Evolutionary conservation across 1,140 invertebrate genomes (phyloP).

Genomic region (Spodoptera litura): DNA sequence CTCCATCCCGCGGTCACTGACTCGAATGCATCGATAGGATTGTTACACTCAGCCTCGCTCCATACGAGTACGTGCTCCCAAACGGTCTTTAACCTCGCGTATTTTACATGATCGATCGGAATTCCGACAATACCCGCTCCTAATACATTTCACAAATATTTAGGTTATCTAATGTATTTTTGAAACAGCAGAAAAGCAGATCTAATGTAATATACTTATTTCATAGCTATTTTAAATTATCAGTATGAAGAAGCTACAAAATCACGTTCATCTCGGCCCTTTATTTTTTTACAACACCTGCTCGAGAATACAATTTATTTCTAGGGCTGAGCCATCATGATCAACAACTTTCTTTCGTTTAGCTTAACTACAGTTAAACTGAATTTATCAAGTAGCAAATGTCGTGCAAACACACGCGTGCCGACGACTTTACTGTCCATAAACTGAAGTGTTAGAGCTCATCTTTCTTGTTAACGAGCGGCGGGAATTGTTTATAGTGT

Average conservation of each 20-base stretch:
- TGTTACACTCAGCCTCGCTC: constrained; percentile 34
- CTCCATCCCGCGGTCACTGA: constrained; percentile 32
- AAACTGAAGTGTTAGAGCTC: constrained; percentile 80
- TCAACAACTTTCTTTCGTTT: constrained; percentile 23
- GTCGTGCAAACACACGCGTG: constrained; percentile 70
- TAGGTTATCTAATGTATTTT: too few relatives aligned
- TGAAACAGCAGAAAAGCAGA: too few relatives aligned
- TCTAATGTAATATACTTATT: constrained; percentile 3
- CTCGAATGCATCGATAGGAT: constrained; percentile 45
- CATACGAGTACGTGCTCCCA: not conserved
- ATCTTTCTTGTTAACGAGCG: constrained; percentile 83
- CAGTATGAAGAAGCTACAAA: not conserved
- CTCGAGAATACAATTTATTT: constrained; percentile 34
- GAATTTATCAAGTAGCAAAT: constrained; percentile 70
- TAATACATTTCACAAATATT: not conserved
- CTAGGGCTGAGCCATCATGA: not conserved
- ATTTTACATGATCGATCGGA: constrained; percentile 36
- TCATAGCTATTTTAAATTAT: constrained; percentile 16
- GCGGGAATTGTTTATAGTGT: constrained; percentile 80
- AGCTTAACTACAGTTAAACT: constrained; percentile 47
- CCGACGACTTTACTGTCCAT: constrained; percentile 79
- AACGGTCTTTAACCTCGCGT: constrained; percentile 42
- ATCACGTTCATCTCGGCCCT: not conserved
- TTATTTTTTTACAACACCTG: constrained; percentile 42
- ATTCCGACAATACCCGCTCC: constrained; percentile 4